A percentile compares a stretch with the other conserved stretches of the same genome.
Evolutionary conservation across 2,797 vertebrate species (phyloP).

Genomic region (Hippopotamyrus pictus): DNA sequence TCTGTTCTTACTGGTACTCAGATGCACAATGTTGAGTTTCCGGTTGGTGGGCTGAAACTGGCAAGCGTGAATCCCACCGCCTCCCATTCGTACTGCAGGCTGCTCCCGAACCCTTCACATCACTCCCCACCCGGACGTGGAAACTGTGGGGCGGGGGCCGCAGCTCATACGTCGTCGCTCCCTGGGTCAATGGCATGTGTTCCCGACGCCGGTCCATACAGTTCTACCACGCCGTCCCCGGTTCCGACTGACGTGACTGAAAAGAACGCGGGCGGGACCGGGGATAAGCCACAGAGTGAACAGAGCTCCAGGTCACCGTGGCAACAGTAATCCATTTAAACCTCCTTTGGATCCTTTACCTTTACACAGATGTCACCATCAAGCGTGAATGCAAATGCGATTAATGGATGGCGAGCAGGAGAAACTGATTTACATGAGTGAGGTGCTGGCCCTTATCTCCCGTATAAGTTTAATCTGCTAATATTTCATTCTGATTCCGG

Average conservation of each 20-base stretch:
- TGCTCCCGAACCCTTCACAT: not conserved
- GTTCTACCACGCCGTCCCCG: not conserved
- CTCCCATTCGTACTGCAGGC: not conserved
- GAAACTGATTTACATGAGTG: not conserved
- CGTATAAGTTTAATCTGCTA: slow-evolving; percentile 3
- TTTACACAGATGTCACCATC: not conserved
- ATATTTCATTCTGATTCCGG: not conserved
- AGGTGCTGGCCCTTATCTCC: not conserved
- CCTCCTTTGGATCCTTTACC: not conserved
- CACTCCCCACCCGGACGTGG: not conserved
- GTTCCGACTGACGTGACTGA: not conserved
- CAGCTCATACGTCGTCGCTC: not conserved
- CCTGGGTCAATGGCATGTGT: not conserved
- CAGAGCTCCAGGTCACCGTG: not conserved
- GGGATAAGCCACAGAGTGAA: not conserved
- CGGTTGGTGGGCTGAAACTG: not conserved
- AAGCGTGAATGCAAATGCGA: not conserved
- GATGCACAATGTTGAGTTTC: not conserved
- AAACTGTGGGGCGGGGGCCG: not conserved
- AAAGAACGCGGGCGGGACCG: not conserved
- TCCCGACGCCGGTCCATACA: not conserved
- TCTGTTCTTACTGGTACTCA: not conserved
- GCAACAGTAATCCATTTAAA: slow-evolving; percentile 9
- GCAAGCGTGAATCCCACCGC: not conserved
- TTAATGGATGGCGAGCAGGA: not conserved